These are phyloP conservation scores for Drosophila ironensis DNA, from an alignment of 1,140 invertebrate genomes.

Conservation along the genomic window DNA sequence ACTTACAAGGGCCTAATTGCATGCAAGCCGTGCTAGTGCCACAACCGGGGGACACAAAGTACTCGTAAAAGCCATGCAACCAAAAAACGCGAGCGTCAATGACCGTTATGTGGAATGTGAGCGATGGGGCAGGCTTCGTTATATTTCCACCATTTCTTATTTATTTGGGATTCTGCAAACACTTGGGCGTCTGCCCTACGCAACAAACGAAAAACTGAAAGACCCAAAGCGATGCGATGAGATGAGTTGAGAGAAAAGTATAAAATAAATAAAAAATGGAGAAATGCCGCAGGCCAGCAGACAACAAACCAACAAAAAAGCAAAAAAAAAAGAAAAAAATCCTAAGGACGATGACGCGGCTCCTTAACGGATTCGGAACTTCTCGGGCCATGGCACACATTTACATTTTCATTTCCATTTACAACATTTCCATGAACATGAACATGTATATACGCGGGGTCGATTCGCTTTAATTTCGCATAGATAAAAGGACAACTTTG, in stretches of 20 bases:
- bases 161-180: constrained; percentile 3
- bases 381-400: constrained; percentile 28
- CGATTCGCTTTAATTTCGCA: constrained; percentile 32
- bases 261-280: constrained; percentile 33
- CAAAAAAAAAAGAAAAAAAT: too few species aligned
- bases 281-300: constrained; percentile 38
- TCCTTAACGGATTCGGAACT: constrained; percentile 4
- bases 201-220: not conserved
- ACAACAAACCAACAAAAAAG: too few species aligned
- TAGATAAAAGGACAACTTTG: constrained; percentile 40
- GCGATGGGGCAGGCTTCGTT: constrained; percentile 8
- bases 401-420: constrained; percentile 10
- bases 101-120: constrained; percentile 66
- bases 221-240: not conserved
- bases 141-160: not conserved
- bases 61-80: constrained; percentile 33
- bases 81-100: constrained; percentile 51
- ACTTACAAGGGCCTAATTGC: constrained; percentile 46
- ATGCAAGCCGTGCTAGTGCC: constrained; percentile 34
- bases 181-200: constrained; percentile 13
- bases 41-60: constrained; percentile 8
- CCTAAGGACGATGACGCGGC: constrained; percentile 36
- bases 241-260: not conserved
- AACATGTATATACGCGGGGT: constrained; percentile 6
- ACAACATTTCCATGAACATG: not conserved